A percentile compares a stretch with the other conserved stretches of the same genome.
These are phyloP conservation scores for Promerops cafer DNA, from an alignment of 2,113 vertebrate genomes.

Conservation along the genomic window DNA sequence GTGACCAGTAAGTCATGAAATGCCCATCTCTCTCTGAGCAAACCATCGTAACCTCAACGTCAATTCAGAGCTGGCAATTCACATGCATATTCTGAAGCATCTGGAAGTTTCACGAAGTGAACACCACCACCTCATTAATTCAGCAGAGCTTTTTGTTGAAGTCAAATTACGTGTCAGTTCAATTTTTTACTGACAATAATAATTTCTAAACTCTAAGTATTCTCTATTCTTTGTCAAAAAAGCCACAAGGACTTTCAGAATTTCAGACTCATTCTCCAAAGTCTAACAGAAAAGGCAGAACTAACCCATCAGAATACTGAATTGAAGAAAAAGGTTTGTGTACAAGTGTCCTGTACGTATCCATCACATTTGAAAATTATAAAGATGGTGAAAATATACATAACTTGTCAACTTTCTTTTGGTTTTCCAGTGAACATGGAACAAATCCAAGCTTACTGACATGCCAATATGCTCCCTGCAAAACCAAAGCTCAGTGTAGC, in stretches of 20 bases:
- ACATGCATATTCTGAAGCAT: not conserved
- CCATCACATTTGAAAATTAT: not conserved
- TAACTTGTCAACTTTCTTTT: not conserved
- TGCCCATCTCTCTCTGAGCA: not conserved
- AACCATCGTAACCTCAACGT: not conserved
- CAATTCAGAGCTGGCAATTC: not conserved
- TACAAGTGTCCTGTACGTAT: not conserved
- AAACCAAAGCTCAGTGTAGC: not conserved
- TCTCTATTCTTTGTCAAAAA: not conserved
- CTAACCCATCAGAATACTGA: not conserved
- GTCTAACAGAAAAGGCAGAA: not conserved
- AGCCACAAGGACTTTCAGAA: not conserved
- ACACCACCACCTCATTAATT: not conserved
- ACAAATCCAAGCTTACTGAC: not conserved
- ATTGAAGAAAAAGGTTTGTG: not conserved
- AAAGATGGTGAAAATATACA: not conserved
- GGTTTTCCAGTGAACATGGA: not conserved
- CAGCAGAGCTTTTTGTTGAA: slow-evolving; percentile 23
- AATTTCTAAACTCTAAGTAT: not conserved
- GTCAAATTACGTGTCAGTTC: slow-evolving; percentile 14
- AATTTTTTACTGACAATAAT: not conserved
- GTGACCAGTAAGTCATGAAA: not conserved
- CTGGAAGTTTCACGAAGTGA: not conserved
- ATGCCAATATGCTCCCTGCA: not conserved
- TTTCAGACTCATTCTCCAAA: not conserved